Conservation (phyloP, 1,140 invertebrate species). For the Zaprionus davidi region DNA sequence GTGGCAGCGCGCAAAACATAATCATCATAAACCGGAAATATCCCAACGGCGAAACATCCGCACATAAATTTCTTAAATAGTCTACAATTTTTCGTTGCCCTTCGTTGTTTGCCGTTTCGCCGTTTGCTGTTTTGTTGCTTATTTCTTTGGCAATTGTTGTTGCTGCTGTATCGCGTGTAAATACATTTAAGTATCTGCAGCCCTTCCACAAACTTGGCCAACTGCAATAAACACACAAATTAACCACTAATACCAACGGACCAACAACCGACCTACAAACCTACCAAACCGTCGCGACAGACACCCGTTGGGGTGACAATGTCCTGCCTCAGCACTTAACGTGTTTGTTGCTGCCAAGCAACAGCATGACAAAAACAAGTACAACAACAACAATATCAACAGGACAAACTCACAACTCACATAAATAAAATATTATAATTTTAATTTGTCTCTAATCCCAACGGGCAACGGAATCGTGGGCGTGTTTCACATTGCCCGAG, state of each 20-base stretch:
- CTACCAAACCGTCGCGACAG: background rate
- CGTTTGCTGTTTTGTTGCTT: conserved; percentile 48
- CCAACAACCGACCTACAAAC: conserved; percentile 18
- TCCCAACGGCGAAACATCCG: conserved; percentile 83
- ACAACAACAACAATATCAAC: conserved; percentile 21
- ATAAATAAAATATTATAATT: conserved; percentile 83
- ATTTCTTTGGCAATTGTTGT: conserved; percentile 32
- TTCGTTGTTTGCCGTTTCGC: conserved; percentile 68
- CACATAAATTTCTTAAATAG: conserved; percentile 83
- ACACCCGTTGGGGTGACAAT: conserved; percentile 65
- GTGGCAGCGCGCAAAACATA: conserved; percentile 70
- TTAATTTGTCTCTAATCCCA: conserved; percentile 81
- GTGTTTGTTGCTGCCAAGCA: conserved; percentile 40
- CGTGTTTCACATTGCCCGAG: conserved; percentile 39
- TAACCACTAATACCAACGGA: conserved; percentile 79
- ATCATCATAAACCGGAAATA: conserved; percentile 84
- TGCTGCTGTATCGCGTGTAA: conserved; percentile 67
- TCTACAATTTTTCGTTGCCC: conserved; percentile 79
- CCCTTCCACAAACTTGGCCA: conserved; percentile 70
- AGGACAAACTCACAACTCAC: conserved; percentile 45
- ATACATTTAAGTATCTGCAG: conserved; percentile 77
- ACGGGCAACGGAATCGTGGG: conserved; percentile 57
- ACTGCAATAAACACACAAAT: conserved; percentile 83
- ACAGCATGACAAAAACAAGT: conserved; percentile 23
- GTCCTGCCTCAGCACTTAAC: conserved; percentile 49